phyloP scores from a whole-genome alignment of 2,888 invertebrate species.

The Anodontia alba region DNA sequence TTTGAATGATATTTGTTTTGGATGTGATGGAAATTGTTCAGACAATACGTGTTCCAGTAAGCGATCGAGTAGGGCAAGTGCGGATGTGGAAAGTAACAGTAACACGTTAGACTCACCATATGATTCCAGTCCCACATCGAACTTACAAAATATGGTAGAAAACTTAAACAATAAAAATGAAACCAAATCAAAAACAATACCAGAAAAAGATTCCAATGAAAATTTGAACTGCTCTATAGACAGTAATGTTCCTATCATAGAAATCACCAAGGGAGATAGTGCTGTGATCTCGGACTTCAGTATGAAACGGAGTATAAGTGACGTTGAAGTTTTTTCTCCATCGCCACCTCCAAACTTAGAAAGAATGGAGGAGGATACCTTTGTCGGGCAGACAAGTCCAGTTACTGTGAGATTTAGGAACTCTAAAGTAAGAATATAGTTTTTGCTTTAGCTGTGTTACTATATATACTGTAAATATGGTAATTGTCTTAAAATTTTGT shows the following conservation, averaged over 20 bases:
- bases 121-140: slow-evolving; percentile 67
- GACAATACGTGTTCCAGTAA: slow-evolving; percentile 80
- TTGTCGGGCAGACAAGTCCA: slow-evolving; percentile 43
- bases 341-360: slow-evolving; percentile 46
- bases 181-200: slow-evolving; percentile 69
- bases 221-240: slow-evolving; percentile 73
- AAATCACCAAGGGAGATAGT: slow-evolving; percentile 66
- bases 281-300: slow-evolving; percentile 50
- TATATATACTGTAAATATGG: too few relatives aligned
- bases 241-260: slow-evolving; percentile 53
- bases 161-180: slow-evolving; percentile 67
- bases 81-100: slow-evolving; percentile 80
- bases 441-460: too few relatives aligned
- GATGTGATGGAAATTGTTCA: slow-evolving; percentile 82
- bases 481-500: too few relatives aligned
- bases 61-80: slow-evolving; percentile 58
- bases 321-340: slow-evolving; percentile 44
- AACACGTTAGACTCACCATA: slow-evolving; percentile 74
- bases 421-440: slow-evolving; percentile 52
- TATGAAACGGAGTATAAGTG: slow-evolving; percentile 60
- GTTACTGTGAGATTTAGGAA: slow-evolving; percentile 35
- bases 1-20: slow-evolving; percentile 83
- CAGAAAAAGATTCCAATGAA: slow-evolving; percentile 80
- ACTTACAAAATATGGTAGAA: slow-evolving; percentile 62
- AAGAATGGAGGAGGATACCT: slow-evolving; percentile 59